Evolutionary conservation across 2,797 vertebrate genomes (phyloP).

Genomic region (Lacerta agilis): DNA sequence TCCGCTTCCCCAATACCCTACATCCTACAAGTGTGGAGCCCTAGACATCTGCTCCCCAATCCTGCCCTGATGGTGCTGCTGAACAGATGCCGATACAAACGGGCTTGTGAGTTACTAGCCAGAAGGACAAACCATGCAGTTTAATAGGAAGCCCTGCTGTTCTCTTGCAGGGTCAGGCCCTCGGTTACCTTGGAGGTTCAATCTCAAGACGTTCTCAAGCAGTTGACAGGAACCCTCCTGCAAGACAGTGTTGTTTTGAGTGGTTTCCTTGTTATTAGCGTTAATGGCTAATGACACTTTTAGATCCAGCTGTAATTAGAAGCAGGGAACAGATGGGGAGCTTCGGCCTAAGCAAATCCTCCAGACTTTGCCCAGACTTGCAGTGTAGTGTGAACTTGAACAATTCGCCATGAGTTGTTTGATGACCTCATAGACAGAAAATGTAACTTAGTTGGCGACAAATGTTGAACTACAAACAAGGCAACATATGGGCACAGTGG

Average conservation of each 20-base stretch:
- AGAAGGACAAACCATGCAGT: too few relatives aligned
- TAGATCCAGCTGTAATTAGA: background rate
- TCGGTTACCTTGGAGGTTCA: background rate
- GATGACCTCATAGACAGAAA: constrained; percentile 8
- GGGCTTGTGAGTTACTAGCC: too few relatives aligned
- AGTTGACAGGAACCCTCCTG: background rate
- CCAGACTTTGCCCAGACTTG: background rate
- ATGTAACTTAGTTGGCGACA: background rate
- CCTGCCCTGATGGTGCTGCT: background rate
- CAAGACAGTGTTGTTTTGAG: background rate
- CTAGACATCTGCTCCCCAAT: background rate
- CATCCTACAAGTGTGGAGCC: too few relatives aligned
- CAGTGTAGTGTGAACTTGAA: background rate
- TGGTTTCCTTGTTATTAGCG: background rate
- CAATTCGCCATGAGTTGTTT: background rate
- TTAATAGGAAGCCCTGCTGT: background rate
- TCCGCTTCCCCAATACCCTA: too few relatives aligned
- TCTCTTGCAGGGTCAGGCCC: background rate
- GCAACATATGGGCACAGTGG: background rate
- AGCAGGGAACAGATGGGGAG: background rate
- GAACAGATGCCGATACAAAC: background rate
- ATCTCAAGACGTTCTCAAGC: background rate
- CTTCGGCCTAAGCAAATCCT: background rate
- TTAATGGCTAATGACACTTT: background rate
- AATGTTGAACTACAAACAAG: background rate